Percentiles rank a stretch among this genome's conserved stretches.
Evolutionary conservation across 2,888 invertebrate species (phyloP).

Genomic region (Synergus japonicus): DNA sequence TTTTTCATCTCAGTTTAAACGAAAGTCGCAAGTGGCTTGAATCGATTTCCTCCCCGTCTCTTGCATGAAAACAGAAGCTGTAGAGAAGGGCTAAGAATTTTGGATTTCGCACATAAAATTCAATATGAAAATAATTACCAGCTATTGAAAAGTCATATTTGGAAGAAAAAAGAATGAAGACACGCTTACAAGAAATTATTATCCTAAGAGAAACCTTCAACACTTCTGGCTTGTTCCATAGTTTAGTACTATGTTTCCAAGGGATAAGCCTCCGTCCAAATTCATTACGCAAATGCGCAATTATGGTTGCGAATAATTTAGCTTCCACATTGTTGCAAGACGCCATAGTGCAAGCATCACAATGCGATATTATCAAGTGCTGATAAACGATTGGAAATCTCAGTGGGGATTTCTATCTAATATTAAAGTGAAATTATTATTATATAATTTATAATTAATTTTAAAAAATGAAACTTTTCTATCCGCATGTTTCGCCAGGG

Average conservation of each 20-base stretch:
- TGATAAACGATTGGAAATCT: conserved; percentile 30
- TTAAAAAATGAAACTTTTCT: too few species aligned
- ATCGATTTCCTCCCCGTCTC: conserved; percentile 4
- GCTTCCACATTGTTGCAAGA: conserved; percentile 35
- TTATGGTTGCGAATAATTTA: conserved; percentile 52
- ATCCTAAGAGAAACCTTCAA: too few species aligned
- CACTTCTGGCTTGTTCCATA: conserved; percentile 11
- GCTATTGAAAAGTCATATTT: too few species aligned
- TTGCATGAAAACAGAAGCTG: not conserved
- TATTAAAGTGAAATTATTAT: too few species aligned
- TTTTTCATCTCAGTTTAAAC: conserved; percentile 22
- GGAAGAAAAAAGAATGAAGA: too few species aligned
- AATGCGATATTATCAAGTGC: conserved; percentile 21
- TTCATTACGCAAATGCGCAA: conserved; percentile 55
- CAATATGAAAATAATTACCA: not conserved
- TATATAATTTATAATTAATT: too few species aligned
- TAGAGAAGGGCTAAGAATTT: too few species aligned
- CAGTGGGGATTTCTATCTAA: too few species aligned
- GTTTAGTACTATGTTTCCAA: conserved; percentile 25
- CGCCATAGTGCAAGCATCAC: conserved; percentile 22
- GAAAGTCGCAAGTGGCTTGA: conserved; percentile 7
- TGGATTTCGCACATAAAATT: not conserved
- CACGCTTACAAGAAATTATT: too few species aligned
- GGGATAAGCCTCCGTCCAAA: conserved; percentile 40
- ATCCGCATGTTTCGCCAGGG: too few species aligned